Evolutionary conservation across 1,140 invertebrate species (phyloP), one percentile per base, ranked within the genome.

Genomic region (Adoxophyes honmai): DNA sequence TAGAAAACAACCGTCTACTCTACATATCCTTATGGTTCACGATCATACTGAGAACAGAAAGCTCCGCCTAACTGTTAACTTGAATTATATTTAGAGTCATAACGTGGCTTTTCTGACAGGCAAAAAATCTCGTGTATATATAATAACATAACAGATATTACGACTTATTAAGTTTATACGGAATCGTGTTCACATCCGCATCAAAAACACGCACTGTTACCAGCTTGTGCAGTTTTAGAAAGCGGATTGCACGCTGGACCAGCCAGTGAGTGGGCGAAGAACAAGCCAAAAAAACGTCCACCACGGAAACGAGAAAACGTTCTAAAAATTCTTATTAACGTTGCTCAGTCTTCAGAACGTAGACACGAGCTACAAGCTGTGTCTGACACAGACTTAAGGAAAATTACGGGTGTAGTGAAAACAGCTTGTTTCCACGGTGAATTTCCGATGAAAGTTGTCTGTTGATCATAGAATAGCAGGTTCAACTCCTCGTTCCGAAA

Each of bases 141-240:
- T 13, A 33, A 28, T 48, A 48, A 48, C n/a, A 48, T 21, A 33
- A 48, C 18, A 21, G 9, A 48, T 66, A 69, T 56, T 60, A 77
- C 67, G 66, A 67, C 60, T 70, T 60, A 77, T 65, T 70, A 73
- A 69, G 2, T 28, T 28, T 3, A 68, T 60, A 62, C 59, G 44
- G 42, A 64, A 67, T 57, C 57, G 62, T 70, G 63, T 59, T 69
- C 69, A 80, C 61, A 88, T 86, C 85, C 85, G 85, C 68, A 74
- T 83, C 63, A 58, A 56, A 62, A 77, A 73, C 85, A 88, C 85
- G 82, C 81, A 86, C 60, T 54, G 59, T 53, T 38, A 52, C 52
- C 58, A 70, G 62, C 59, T 70, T 63, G 60, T 63, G 67, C 66
- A 60, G 68, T 73, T 84, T 85, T 88, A 88, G 85, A 88, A 88